A percentile compares a stretch with the other conserved stretches of the same genome.
Evolutionary conservation across 1,140 invertebrate genomes (phyloP).

Genomic region (Pseudobourletiella spinata): DNA sequence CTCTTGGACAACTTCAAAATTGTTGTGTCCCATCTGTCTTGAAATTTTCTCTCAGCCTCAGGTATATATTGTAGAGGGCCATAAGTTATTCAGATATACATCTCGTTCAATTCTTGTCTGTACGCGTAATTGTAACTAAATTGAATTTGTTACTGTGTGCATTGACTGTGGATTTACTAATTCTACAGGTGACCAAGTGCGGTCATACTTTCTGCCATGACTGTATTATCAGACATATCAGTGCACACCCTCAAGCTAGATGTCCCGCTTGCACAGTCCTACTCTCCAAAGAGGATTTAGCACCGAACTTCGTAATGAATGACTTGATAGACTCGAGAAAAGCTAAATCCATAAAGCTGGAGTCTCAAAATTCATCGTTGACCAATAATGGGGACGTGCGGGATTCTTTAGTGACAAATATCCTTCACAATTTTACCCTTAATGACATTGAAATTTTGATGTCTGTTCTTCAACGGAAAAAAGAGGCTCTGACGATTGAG

Average conservation of each 20-base stretch:
- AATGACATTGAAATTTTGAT: conserved; percentile 73
- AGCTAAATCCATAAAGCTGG: background rate
- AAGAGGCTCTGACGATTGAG: conserved; percentile 70
- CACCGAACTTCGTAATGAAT: conserved; percentile 57
- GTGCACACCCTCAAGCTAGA: conserved; percentile 60
- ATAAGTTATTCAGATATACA: background rate
- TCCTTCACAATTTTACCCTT: conserved; percentile 54
- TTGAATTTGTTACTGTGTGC: background rate
- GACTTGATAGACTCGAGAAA: background rate
- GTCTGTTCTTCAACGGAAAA: conserved; percentile 65
- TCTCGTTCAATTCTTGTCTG: background rate
- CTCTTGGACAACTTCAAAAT: background rate
- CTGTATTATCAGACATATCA: conserved; percentile 71
- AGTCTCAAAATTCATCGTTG: background rate
- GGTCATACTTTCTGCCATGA: conserved; percentile 87
- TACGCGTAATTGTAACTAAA: background rate
- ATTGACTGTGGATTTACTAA: background rate
- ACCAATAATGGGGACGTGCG: background rate
- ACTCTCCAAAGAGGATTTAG: conserved; percentile 61
- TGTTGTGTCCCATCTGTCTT: conserved; percentile 23
- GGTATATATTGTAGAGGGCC: background rate
- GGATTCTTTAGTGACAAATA: background rate
- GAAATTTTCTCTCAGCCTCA: conserved; percentile 15
- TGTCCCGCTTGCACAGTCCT: conserved; percentile 80
- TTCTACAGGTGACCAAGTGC: conserved; percentile 65